Conservation (phyloP, 1,140 invertebrate genomes). For the Drosophila punjabiensis region DNA sequence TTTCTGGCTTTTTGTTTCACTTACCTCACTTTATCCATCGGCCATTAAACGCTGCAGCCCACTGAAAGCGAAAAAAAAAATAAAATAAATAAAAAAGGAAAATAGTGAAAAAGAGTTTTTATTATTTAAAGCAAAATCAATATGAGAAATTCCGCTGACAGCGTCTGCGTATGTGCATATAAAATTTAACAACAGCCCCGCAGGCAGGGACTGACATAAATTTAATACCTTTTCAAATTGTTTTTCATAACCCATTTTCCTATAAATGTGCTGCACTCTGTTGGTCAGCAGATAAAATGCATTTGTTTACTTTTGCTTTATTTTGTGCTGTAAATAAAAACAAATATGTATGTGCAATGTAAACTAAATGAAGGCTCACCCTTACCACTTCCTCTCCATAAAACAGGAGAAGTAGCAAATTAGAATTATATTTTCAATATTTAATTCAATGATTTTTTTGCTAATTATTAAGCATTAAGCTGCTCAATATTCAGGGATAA, state of each 20-base stretch:
- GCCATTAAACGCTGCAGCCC: slow-evolving; percentile 32
- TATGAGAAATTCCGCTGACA: slow-evolving; percentile 64
- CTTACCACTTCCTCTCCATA: neutral
- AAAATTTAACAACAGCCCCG: slow-evolving; percentile 55
- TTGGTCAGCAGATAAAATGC: slow-evolving; percentile 65
- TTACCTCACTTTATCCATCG: slow-evolving; percentile 65
- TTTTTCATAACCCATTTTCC: slow-evolving; percentile 59
- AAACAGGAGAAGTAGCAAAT: neutral
- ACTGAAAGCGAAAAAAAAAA: slow-evolving; percentile 13
- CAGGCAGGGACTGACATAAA: slow-evolving; percentile 53
- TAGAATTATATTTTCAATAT: no score
- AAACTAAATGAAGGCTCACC: neutral
- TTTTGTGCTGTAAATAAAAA: slow-evolving; percentile 34
- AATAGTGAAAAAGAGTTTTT: slow-evolving; percentile 30
- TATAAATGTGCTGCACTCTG: slow-evolving; percentile 57
- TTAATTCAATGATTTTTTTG: neutral
- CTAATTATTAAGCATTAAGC: neutral
- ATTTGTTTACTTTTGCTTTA: slow-evolving; percentile 44
- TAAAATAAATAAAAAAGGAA: slow-evolving; percentile 3
- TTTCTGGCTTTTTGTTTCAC: slow-evolving; percentile 40
- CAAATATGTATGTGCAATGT: slow-evolving; percentile 4
- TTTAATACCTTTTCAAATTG: slow-evolving; percentile 73
- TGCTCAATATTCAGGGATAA: neutral
- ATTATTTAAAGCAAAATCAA: slow-evolving; percentile 74
- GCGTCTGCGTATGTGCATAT: slow-evolving; percentile 43